phyloP scores from a whole-genome alignment of 2,888 invertebrate genomes.

The Bellardia bayeri region DNA sequence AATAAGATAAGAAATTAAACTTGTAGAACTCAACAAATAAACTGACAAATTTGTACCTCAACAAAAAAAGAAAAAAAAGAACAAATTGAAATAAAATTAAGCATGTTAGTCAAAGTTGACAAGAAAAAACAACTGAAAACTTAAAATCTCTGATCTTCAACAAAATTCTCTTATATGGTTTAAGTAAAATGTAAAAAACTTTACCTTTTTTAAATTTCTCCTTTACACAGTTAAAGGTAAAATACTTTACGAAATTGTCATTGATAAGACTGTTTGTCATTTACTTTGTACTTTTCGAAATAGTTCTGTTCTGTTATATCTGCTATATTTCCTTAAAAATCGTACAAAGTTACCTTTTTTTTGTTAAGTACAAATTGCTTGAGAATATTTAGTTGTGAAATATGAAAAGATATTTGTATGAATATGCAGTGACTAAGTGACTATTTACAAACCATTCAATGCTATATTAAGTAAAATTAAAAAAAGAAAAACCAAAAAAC shows the following conservation, averaged over 20 bases:
- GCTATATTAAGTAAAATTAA: slow-evolving; percentile 18
- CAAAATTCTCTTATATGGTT: neutral
- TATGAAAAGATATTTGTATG: neutral
- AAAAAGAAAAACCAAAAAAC: neutral
- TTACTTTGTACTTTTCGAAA: neutral
- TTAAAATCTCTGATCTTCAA: neutral
- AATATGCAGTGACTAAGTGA: slow-evolving; percentile 13
- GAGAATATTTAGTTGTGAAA: slow-evolving; percentile 27
- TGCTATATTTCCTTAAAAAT: neutral
- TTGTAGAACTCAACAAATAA: neutral
- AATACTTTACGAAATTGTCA: slow-evolving; percentile 33
- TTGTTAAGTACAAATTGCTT: slow-evolving; percentile 7
- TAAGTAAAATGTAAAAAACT: neutral
- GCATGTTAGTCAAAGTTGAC: neutral
- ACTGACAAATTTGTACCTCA: neutral
- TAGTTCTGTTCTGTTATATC: neutral
- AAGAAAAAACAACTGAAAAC: neutral
- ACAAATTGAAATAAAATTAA: neutral
- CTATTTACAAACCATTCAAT: slow-evolving; percentile 6
- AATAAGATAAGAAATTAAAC: neutral
- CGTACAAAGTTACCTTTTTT: neutral
- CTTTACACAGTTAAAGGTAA: neutral
- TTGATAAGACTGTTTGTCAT: slow-evolving; percentile 33
- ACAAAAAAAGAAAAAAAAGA: neutral
- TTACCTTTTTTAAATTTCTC: neutral